Base-by-base conservation (phyloP, 2,888 invertebrate species). In the Drosophila atripex region DNA sequence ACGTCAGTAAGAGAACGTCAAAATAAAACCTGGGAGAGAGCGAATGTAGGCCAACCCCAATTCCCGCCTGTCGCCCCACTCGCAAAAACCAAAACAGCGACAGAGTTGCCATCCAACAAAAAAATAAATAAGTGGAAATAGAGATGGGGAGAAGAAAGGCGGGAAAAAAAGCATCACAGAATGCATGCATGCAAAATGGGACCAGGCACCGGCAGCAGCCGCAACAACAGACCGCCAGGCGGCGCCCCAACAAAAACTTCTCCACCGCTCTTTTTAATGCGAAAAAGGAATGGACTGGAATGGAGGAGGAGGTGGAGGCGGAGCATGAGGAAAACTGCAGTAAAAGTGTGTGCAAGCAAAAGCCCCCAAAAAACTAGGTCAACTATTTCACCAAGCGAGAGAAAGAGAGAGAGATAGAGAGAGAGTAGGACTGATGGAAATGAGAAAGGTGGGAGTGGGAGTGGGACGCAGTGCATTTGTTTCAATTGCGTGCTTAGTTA, bases 401-500 rank as follows among this genome's bases (percentile, higher is more conserved):
- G 46, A 50, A 7, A 28, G 51, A 39, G 18, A 23, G 32, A 47
- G 12, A 53, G 35, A 50, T 18, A 51, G 14, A 50, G 56, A 43
- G 51, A 65, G 21, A 23, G 21, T 23, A 4, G 21, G 21, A 18
- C 18, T 18, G 18, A 18, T 23, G 4, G 21, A 0, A 23, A 4
- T 23, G 4, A n/a, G 12, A 47, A 49, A 45, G 11, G 45, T 5
- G 46, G 11, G 1, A 23, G 12, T 18, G 53, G 25, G 16, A 16
- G 55, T 21, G 21, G 4, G 21, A 21, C 54, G 52, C n/a, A 52
- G 45, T 51, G 78, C 72, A 84, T 72, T 80, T 80, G 85, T 84
- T 86, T 80, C 85, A 71, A 80, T 80, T 77, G 88, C 88, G 80
- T 82, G 80, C 86, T 82, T 80, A 78, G 88, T 87, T 88, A 87